Evolutionary conservation across 2,113 vertebrate genomes (phyloP), one percentile per base, ranked within the genome.

Genomic region (Colossoma macropomum): DNA sequence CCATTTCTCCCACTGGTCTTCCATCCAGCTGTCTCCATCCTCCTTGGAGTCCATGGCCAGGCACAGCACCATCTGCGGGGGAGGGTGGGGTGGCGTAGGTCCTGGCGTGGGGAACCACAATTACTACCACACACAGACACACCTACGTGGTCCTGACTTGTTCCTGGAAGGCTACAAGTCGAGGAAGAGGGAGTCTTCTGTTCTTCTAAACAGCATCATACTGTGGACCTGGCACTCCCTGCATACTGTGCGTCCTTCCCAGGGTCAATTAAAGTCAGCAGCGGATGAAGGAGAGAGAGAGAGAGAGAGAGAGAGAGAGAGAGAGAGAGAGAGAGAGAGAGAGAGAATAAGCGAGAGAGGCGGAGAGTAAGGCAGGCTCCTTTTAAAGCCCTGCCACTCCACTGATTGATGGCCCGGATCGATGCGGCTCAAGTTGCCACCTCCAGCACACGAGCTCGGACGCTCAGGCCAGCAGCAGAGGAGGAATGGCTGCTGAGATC

Each of bases 1-100:
- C 96, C 96, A 97, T 95, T 92, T 95, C 91, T 97, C 96, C 96
- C 96, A 97, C 91, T 95, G 96, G 78, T 97, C 96, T 89, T 97
- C 96, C 94, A 97, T 90, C 96, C 96, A 97, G 94, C 92, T 95
- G 85, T 96, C 95, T 90, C 95, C 88, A 85, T 89, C 95, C 90
- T 97, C 95, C 87, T 94, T 95, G 0, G 96, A 94, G 84, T 96
- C 95, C 96, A 95, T 97, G 92, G 91, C 93, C 92, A 91, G 90
- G 83, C 92, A 91, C 90, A 95, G 91, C 90, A 94, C 93, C 95
- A 96, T 96, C 88, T 92, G 93, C 85, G 63, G 76, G 83, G 72
- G 15, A 65, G 70, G 62, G 78, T 56, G 69, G 74, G 79, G 79
- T 75, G 79, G 23, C 73, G 59, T 71, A 32, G 74, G 60, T 71